Evolutionary conservation across 2,888 invertebrate genomes (phyloP).

Genomic region (Pseudoips prasinana): DNA sequence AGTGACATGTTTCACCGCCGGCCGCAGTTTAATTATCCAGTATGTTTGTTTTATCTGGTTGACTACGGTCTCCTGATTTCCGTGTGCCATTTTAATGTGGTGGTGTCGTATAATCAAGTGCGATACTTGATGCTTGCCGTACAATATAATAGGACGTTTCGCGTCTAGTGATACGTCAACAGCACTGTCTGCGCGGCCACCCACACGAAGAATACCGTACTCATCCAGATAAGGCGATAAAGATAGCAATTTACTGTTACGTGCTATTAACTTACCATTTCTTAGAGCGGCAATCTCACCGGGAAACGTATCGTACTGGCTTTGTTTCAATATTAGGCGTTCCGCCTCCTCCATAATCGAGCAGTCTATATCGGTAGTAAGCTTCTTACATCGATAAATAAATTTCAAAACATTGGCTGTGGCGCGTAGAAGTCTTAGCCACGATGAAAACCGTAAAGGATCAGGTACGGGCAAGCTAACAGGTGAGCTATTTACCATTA

Average conservation of each 20-base stretch:
- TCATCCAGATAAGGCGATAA: conserved; percentile 1
- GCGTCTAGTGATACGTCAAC: neutral
- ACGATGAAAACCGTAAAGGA: conserved; percentile 1
- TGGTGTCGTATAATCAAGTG: neutral
- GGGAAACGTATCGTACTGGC: neutral
- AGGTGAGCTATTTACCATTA: neutral
- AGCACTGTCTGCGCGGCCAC: neutral
- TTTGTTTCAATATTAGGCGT: neutral
- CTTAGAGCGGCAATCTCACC: neutral
- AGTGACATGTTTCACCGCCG: neutral
- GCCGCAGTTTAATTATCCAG: conserved; percentile 1
- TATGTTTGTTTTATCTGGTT: conserved; percentile 1
- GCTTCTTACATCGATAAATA: conserved; percentile 1
- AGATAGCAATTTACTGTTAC: neutral
- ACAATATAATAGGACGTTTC: conserved; percentile 1
- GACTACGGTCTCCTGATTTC: conserved; percentile 2
- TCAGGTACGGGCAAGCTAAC: neutral
- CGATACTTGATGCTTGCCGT: neutral
- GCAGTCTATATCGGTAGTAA: neutral
- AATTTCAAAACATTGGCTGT: neutral
- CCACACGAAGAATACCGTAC: neutral
- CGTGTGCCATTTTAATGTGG: neutral
- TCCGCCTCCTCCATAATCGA: conserved; percentile 1
- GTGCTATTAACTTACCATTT: neutral
- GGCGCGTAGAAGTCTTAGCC: neutral